Evolutionary conservation across 2,888 invertebrate species (phyloP).

Genomic region (Drepanosiphum platanoidis): DNA sequence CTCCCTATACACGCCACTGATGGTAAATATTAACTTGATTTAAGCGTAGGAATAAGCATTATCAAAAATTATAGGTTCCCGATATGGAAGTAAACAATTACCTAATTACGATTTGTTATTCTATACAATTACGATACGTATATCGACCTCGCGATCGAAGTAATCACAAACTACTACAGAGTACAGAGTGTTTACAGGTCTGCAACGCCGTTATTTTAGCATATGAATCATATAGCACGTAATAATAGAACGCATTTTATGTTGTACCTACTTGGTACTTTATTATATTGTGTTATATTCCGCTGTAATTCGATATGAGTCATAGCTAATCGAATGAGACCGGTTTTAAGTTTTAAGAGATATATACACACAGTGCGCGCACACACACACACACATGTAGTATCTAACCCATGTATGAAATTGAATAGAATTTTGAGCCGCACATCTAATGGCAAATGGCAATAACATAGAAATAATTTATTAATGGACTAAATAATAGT

Average conservation of each 20-base stretch:
- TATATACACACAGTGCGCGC: not conserved
- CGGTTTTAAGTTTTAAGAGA: constrained; percentile 39
- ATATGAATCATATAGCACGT: not conserved
- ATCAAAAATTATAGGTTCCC: too few species aligned
- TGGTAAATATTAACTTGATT: too few species aligned
- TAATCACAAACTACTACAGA: constrained; percentile 24
- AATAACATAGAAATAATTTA: not conserved
- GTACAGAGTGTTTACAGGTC: too few species aligned
- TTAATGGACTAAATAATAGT: not conserved
- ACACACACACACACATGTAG: too few species aligned
- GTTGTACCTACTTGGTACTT: not conserved
- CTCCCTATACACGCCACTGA: too few species aligned
- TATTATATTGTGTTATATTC: not conserved
- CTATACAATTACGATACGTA: too few species aligned
- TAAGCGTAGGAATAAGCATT: too few species aligned
- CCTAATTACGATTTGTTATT: too few species aligned
- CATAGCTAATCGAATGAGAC: constrained; percentile 28
- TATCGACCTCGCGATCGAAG: not conserved
- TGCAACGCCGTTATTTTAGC: constrained; percentile 23
- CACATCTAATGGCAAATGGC: not conserved
- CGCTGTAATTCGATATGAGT: constrained; percentile 6
- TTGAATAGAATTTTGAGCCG: not conserved
- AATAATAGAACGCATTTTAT: not conserved
- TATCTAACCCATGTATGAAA: too few species aligned
- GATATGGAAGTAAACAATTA: too few species aligned